Conservation (phyloP, 2,113 vertebrate species). For the Notiomystis cincta region DNA sequence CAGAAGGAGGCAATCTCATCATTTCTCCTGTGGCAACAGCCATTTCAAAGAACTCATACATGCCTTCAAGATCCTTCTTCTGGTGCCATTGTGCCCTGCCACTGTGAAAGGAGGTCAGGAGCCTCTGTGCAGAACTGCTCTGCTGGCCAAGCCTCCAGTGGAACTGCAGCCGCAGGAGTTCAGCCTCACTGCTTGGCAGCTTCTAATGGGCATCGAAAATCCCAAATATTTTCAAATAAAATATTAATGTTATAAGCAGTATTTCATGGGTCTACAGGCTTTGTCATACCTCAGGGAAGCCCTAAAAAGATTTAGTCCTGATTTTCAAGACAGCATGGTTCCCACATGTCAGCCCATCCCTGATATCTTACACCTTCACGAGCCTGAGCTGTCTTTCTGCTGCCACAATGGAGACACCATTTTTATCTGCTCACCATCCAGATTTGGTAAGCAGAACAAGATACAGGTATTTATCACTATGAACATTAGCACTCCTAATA, state of each 20-base stretch:
- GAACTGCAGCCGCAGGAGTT: not conserved
- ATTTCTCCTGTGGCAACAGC: not conserved
- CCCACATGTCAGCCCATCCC: not conserved
- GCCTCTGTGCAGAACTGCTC: not conserved
- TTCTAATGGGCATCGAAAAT: not conserved
- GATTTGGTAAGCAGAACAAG: not conserved
- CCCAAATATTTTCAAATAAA: not conserved
- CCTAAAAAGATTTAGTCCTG: not conserved
- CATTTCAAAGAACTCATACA: not conserved
- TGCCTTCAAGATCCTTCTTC: not conserved
- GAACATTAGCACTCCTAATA: not conserved
- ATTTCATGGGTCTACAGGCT: not conserved
- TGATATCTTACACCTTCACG: accelerated
- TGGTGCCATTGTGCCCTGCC: not conserved
- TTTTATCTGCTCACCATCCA: not conserved
- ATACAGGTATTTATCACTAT: not conserved
- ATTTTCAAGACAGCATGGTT: not conserved
- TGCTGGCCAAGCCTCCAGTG: not conserved
- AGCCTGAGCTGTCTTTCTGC: not conserved
- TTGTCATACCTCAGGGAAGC: not conserved
- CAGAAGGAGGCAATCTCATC: not conserved
- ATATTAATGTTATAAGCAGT: not conserved
- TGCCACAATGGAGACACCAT: not conserved
- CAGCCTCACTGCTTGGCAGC: not conserved
- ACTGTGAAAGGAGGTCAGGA: not conserved